Base-by-base conservation (phyloP, 2,888 invertebrate species). In the Pachliopta kotzebuea region DNA sequence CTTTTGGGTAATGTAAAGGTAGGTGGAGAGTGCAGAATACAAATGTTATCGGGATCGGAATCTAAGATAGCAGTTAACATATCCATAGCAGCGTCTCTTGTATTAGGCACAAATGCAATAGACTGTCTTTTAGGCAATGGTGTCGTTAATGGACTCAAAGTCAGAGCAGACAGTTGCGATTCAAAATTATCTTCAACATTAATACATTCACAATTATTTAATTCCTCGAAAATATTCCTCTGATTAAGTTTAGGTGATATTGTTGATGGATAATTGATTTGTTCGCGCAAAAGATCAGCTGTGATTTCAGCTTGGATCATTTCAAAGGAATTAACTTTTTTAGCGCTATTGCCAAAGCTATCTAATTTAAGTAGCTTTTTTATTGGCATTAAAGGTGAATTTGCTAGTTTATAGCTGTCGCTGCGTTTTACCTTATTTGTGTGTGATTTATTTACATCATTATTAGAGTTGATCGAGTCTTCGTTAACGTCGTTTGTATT, bases 321-420 rank as follows among this genome's bases (percentile, higher is more conserved):
- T 80, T 93, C 93, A 72, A 93, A 84, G 24, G 92, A 92, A 73
- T 90, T 81, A 63, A 87, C 87, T 81, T 92, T 92, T 79, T 90
- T 92, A 64, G 86, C 75, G 68, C 80, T 83, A 71, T 75, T 80
- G 67, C 84, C 78, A 76, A 92, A 92, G 75, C 82, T 90, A 74
- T 92, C 92, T 29, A 90, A 81, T 78, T 91, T 93, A 56, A 93
- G 80, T 70, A 92, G 90, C 79, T 93, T 94, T 83, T 93, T 94
- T 60, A 95, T 94, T 49, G 93, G 94, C 85, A 94, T 92, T 69
- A 94, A 92, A 26, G 94, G 94, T 71, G 94, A 94, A 85, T 96
- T 96, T 20, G 97, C 97, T 83, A 96, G 93, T 70, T 96, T 94
- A 80, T 97, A 97, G 85, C 96, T 97, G 82, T 97, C 96, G 81